Evolutionary conservation across 2,888 invertebrate genomes (phyloP), one percentile per base, ranked within the genome.

Genomic region (Deilephila porcellus): DNA sequence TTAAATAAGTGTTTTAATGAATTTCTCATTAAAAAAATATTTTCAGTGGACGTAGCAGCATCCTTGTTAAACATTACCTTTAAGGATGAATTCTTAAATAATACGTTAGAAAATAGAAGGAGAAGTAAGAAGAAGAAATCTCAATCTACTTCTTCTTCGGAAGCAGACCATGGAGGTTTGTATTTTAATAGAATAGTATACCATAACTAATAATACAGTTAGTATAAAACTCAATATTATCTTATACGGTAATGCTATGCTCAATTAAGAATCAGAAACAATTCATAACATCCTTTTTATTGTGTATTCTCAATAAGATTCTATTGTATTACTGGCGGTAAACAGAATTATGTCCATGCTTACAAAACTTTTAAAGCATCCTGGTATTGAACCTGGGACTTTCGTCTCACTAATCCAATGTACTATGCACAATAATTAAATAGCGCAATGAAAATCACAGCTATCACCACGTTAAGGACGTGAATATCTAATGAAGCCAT

Each of bases 11-110:
- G 37, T 37, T 37, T 37, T 7, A 37, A 45, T 45, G 11, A 45
- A 3, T 45, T 14, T 45, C 1, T 45, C 11, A 14, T 3, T 45
- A 45, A 45, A 45, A 14, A 45, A 4, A 8, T 20, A 20, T 37
- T 11, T 52, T 25, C 52, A 67, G 67, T 67, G 67, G 67, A 67
- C n/a, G 17, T 52, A 20, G 67, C 52, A 14, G 45, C 25, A 25
- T 67, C 67, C 25, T 67, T 67, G 20, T 25, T 52, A 25, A 67
- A 67, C 52, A 52, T 25, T n/a, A 25, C 67, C 0, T n/a, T 11
- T 6, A 45, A 67, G 17, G n/a, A 67, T 25, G 67, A 67, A 14
- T 3, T 20, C 14, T 7, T 45, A 5, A 37, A 52, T 20, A 45
- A 25, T 25, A 25, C 25, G 20, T 4, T 45, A 52, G 20, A 67